These are phyloP conservation scores for Lontra canadensis DNA, from an alignment of 2,113 vertebrate species.

Conservation along the genomic window DNA sequence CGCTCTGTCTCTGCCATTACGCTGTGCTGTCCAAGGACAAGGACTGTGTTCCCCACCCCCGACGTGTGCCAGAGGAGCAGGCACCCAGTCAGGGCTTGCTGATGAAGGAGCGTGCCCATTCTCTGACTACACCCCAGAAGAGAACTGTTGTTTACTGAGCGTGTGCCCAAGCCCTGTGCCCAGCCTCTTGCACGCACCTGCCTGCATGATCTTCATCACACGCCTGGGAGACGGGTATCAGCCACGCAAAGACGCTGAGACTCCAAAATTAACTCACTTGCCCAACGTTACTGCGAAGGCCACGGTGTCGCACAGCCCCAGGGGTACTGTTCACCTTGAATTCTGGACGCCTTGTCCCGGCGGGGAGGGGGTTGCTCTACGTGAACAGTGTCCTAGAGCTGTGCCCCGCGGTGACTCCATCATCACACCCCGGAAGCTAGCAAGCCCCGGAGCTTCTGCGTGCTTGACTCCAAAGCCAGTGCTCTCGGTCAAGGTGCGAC, in stretches of 20 bases:
- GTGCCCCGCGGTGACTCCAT: fast-evolving
- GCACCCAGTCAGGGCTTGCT: neutral
- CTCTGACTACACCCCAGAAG: neutral
- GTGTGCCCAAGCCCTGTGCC: neutral
- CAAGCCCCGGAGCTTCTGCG: neutral
- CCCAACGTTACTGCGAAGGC: neutral
- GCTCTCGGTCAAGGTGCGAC: neutral
- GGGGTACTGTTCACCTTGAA: neutral
- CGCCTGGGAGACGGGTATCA: neutral
- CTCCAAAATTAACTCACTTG: neutral
- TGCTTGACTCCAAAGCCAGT: neutral
- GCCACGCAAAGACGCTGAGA: neutral
- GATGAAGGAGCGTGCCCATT: neutral
- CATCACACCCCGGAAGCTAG: neutral
- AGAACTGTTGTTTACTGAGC: neutral
- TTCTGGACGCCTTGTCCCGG: neutral
- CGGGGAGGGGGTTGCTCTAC: neutral
- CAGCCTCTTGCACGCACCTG: neutral
- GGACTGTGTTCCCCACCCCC: neutral
- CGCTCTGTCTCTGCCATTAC: neutral
- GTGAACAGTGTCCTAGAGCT: neutral
- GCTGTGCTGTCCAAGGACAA: neutral
- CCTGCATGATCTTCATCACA: neutral
- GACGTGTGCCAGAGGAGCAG: neutral
- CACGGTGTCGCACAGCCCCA: neutral